Evolutionary conservation across 2,888 invertebrate genomes (phyloP).

Genomic region (Drosophila flavopinicola): DNA sequence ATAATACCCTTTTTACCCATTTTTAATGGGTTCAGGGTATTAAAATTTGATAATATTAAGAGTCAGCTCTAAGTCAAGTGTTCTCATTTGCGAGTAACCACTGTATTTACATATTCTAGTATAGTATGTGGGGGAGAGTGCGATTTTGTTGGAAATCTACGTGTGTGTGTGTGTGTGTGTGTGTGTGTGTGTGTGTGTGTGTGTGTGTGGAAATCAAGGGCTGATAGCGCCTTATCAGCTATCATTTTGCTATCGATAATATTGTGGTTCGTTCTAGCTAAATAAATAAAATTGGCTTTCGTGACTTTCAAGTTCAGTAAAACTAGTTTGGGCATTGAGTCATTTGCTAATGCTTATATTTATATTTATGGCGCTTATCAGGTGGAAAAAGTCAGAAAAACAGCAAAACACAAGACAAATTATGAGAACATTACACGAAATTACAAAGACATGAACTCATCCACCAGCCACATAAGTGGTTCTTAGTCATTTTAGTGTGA

Average conservation of each 20-base stretch:
- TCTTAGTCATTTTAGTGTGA: constrained; percentile 10
- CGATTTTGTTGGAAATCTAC: constrained; percentile 14
- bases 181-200: background rate
- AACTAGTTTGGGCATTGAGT: constrained; percentile 20
- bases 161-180: background rate
- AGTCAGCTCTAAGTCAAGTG: no score
- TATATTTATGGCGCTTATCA: constrained; percentile 30
- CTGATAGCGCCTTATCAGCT: constrained; percentile 62
- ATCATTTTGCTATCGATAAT: constrained; percentile 64
- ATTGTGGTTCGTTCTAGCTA: background rate
- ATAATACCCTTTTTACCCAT: no score
- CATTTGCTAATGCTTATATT: constrained; percentile 24
- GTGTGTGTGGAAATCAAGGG: constrained; percentile 47
- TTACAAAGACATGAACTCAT: constrained; percentile 47
- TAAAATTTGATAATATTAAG: no score
- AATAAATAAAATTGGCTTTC: constrained; percentile 19
- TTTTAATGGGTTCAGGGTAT: no score
- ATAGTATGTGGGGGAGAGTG: background rate
- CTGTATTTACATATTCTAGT: constrained; percentile 3
- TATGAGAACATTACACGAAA: constrained; percentile 38
- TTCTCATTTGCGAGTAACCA: background rate
- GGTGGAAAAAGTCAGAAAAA: background rate
- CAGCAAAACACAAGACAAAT: constrained; percentile 19
- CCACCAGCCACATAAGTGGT: background rate
- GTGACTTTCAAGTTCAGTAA: constrained; percentile 59